Evolutionary conservation across 2,797 vertebrate genomes (phyloP), one percentile per base, ranked within the genome.

Genomic region (Nothura maculosa): DNA sequence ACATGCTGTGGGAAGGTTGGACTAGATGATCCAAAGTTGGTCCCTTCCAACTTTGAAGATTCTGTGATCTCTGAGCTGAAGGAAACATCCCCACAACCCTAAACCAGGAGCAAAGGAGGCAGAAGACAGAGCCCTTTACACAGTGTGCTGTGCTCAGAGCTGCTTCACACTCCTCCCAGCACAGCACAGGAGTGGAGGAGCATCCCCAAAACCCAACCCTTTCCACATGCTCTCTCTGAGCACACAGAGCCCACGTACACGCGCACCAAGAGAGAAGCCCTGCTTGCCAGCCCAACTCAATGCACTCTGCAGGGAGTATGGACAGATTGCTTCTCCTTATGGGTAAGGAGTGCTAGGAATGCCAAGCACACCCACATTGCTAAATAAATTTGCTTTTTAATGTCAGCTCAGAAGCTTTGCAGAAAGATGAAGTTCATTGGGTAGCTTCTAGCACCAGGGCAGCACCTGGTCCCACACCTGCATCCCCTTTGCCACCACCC

Each of bases 91-190:
- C 80, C 0, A 3, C 63, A 2, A 22, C 63, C 78, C 70, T 61
- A 73, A 81, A 89, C 76, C 67, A 73, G 83, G 70, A 62, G 72
- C 67, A 66, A 68, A 90, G 91, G 88, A 54, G 52, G 70, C 63
- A 0, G 28, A 87, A 77, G 94, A 94, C 77, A 96, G 70, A 93
- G 76, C 34, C 80, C 63, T 95, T 96, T 96, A 95, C 93, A 48
- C 52, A 79, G 57, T 63, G 83, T 69, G 21, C 57, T 92, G 63
- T 28, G 67, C 74, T 83, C 55, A 1, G 6, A 10, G 4, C 70
- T 79, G 92, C 52, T 87, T 84, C 60, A 34, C 87, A 91, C 88
- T 95, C 82, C 77, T 73, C 55, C 66, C 81, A 14, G 13, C 52
- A 48, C 0, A 1, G 73, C 18, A 4, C 22, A 66, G 81, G 21